phyloP scores from a whole-genome alignment of 2,113 vertebrate species.

The Cavia porcellus region DNA sequence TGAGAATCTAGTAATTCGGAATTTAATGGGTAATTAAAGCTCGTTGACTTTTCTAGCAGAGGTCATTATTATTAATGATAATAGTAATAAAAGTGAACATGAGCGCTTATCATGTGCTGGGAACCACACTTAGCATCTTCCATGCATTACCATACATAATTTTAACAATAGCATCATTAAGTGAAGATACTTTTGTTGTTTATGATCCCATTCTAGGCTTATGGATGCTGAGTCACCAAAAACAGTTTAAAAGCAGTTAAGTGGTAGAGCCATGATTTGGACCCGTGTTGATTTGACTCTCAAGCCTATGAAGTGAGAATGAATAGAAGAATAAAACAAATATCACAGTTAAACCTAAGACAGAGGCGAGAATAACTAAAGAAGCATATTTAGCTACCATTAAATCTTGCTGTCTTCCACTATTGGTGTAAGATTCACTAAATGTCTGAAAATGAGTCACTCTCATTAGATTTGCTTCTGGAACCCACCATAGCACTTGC shows the following conservation, averaged over 20 bases:
- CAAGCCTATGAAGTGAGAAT: background rate
- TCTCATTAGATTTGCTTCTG: background rate
- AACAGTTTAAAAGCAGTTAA: background rate
- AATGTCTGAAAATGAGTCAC: background rate
- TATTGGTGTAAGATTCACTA: background rate
- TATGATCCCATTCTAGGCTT: background rate
- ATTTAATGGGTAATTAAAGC: constrained; percentile 73
- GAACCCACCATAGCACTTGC: background rate
- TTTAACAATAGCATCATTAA: constrained; percentile 14
- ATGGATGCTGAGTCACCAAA: background rate
- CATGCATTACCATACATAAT: background rate
- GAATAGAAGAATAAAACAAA: background rate
- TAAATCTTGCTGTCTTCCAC: background rate
- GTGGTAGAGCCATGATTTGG: background rate
- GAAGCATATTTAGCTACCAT: background rate
- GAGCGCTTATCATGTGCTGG: constrained; percentile 21
- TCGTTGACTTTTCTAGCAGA: constrained; percentile 56
- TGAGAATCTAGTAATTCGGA: constrained; percentile 66
- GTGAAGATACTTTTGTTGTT: constrained; percentile 1
- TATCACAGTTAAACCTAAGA: background rate
- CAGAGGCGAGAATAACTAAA: background rate
- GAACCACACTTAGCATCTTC: constrained; percentile 5
- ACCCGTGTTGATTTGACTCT: background rate
- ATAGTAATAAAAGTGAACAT: constrained; percentile 28
- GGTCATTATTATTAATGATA: constrained; percentile 69